Evolutionary conservation across 2,113 vertebrate species (phyloP), one percentile per base, ranked within the genome.

Genomic region (Ginglymostoma cirratum): DNA sequence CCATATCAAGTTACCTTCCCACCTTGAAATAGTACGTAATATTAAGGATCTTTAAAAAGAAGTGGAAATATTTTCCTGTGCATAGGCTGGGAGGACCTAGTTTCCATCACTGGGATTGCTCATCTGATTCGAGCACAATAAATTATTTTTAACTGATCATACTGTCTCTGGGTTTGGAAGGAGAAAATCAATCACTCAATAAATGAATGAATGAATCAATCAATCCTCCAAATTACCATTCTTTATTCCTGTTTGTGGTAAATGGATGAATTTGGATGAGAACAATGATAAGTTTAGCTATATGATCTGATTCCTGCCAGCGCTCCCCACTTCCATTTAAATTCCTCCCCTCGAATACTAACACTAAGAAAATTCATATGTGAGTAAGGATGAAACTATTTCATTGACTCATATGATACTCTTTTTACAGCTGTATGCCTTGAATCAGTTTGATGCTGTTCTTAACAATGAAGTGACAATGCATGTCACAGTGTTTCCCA

Each of bases 371-470:
- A 17, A 17, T 5, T 83, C 17, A 45, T 0, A 72, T 21, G 27
- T 70, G n/a, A 21, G 42, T 83, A 83, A 83, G 42, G 45, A 66
- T 93, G 89, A 66, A 66, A 66, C 38, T 93, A 65, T 93, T 93
- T 66, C n/a, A 93, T 19, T 61, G 6, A 93, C 5, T 65, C 61
- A 61, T 66, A 5, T 67, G 89, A 66, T 66, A 4, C 2, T 89
- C 17, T 17, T 24, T 95, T 95, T 65, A 19, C 38, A 95, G 42
- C 23, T 94, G 23, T 45, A 70, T 5, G 42, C 70, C 24, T 94
- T 52, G 94, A 95, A 95, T 72, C 42, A 72, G 61, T 76, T 95
- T 95, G 42, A 95, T 76, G 48, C 27, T 61, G 55, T 61, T 61
- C 55, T 95, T 4, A 72, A 42, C n/a, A 69, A 52, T 95, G 67